A percentile compares a stretch with the other conserved stretches of the same genome.
Evolutionary conservation across 2,113 vertebrate species (phyloP).

Genomic region (Chlorodrepanis virens): DNA sequence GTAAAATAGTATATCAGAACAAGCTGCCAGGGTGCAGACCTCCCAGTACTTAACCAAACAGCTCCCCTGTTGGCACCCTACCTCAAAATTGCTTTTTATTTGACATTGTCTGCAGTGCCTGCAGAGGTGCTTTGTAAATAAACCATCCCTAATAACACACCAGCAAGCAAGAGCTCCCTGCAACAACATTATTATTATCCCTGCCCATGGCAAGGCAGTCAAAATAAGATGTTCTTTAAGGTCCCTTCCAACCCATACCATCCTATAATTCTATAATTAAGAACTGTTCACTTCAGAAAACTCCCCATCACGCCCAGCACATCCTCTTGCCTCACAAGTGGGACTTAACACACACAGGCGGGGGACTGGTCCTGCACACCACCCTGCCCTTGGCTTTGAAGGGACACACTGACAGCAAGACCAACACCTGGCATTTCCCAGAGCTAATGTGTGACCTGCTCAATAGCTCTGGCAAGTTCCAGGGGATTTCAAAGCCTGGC

Average conservation of each 20-base stretch:
- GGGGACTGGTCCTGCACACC: neutral
- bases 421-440: neutral
- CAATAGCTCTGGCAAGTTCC: neutral
- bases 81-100: neutral
- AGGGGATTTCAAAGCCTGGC: neutral
- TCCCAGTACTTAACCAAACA: neutral
- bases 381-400: neutral
- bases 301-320: neutral
- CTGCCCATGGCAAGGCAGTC: neutral
- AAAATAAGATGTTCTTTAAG: neutral
- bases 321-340: neutral
- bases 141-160: neutral
- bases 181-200: neutral
- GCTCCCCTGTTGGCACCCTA: neutral
- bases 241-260: neutral
- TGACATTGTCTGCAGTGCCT: neutral
- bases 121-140: neutral
- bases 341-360: neutral
- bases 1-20: neutral
- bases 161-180: neutral
- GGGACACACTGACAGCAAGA: neutral
- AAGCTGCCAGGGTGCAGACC: neutral
- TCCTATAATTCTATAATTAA: neutral
- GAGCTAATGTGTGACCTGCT: fast-evolving
- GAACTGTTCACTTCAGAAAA: neutral